Percentiles rank a stretch among this genome's conserved stretches.
These are phyloP conservation scores for Falco concolor DNA, from an alignment of 2,797 vertebrate species.

Conservation along the genomic window DNA sequence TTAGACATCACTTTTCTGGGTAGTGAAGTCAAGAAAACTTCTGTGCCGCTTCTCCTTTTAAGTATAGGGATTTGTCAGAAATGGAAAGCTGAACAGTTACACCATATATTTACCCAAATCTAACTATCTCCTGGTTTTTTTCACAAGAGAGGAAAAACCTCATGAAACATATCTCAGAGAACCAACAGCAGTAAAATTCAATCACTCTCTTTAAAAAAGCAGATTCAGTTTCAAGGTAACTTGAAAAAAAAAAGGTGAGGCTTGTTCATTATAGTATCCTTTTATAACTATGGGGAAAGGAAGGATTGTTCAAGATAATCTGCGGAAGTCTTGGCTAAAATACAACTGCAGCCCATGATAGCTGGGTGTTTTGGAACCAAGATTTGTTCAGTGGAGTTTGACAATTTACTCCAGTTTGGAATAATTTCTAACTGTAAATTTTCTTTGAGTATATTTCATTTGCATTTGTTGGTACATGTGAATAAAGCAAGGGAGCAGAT, in stretches of 20 bases:
- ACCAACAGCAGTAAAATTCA: not conserved
- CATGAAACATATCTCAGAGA: not conserved
- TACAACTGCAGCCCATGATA: not conserved
- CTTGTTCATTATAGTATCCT: not conserved
- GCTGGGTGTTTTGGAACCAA: not conserved
- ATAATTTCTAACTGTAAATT: not conserved
- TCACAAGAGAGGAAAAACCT: not conserved
- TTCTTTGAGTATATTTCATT: not conserved
- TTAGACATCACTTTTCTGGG: not conserved
- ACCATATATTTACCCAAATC: not conserved
- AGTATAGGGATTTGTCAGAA: not conserved
- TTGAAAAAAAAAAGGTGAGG: fast-evolving
- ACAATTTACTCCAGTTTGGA: not conserved
- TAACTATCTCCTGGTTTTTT: not conserved
- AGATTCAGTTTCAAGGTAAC: not conserved
- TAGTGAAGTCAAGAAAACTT: not conserved
- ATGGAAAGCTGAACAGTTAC: not conserved
- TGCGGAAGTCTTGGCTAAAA: not conserved
- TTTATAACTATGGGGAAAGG: not conserved
- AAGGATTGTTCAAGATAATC: not conserved
- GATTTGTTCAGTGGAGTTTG: not conserved
- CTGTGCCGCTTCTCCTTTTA: not conserved
- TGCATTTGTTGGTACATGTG: not conserved
- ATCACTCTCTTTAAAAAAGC: not conserved
- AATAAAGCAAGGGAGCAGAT: conserved; percentile 24